These are phyloP conservation scores for Natrix natrix DNA, from an alignment of 2,797 vertebrate genomes.

Conservation along the genomic window DNA sequence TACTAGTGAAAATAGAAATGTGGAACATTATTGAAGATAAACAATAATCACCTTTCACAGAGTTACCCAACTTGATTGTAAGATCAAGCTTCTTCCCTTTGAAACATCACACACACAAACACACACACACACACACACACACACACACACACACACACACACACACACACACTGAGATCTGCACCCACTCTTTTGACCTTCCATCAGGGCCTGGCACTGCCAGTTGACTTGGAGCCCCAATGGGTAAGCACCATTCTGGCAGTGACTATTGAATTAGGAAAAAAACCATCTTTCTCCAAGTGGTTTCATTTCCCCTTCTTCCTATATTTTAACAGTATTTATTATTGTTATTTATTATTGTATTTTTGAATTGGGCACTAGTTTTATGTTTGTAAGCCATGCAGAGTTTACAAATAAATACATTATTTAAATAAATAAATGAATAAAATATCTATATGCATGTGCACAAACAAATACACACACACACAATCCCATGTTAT, in stretches of 20 bases:
- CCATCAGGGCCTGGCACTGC: neutral
- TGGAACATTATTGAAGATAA: neutral
- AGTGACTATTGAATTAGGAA: neutral
- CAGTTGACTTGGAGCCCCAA: neutral
- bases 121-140: too few species aligned
- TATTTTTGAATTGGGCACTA: neutral
- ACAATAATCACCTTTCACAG: neutral
- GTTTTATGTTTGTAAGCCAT: neutral
- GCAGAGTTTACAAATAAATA: neutral
- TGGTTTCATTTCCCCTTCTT: neutral
- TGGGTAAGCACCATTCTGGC: neutral
- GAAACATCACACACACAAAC: accelerated
- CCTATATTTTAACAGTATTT: neutral
- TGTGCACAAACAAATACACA: neutral
- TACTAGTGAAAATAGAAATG: neutral
- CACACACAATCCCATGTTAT: neutral
- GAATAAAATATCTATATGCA: neutral
- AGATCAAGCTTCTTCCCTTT: neutral
- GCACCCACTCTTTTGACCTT: neutral
- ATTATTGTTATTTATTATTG: neutral
- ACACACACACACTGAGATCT: neutral
- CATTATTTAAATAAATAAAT: neutral
- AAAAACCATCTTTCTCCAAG: neutral
- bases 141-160: accelerated
- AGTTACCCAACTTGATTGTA: neutral